Conservation (phyloP, 2,113 vertebrate genomes). For the Pampusana beccarii region DNA sequence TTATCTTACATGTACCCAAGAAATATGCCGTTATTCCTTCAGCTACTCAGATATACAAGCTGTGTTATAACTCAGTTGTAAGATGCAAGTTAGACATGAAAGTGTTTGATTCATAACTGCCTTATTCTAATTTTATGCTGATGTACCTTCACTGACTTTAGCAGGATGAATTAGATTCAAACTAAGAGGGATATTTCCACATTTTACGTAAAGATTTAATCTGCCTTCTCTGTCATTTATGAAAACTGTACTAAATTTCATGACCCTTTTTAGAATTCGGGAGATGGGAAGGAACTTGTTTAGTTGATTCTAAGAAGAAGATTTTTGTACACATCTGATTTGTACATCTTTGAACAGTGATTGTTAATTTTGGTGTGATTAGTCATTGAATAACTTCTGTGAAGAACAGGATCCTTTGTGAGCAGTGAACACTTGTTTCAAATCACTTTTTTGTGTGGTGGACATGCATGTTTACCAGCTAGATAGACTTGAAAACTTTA, state of each 20-base stretch:
- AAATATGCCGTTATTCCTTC: background rate
- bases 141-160: background rate
- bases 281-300: background rate
- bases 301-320: background rate
- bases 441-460: background rate
- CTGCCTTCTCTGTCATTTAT: background rate
- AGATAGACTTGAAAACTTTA: background rate
- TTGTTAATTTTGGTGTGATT: background rate
- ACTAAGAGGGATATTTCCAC: background rate
- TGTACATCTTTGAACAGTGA: background rate
- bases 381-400: background rate
- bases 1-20: background rate
- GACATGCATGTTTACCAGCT: background rate
- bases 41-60: background rate
- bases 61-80: background rate
- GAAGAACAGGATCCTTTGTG: background rate
- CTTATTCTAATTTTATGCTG: conserved; percentile 37
- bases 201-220: conserved; percentile 26
- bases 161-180: conserved; percentile 6
- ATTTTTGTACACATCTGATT: background rate
- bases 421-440: background rate
- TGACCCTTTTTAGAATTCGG: background rate
- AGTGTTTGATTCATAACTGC: conserved; percentile 6
- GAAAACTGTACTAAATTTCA: conserved; percentile 17
- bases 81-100: background rate